Evolutionary conservation across 2,797 vertebrate genomes (phyloP).

Genomic region (Lagodon rhomboides): DNA sequence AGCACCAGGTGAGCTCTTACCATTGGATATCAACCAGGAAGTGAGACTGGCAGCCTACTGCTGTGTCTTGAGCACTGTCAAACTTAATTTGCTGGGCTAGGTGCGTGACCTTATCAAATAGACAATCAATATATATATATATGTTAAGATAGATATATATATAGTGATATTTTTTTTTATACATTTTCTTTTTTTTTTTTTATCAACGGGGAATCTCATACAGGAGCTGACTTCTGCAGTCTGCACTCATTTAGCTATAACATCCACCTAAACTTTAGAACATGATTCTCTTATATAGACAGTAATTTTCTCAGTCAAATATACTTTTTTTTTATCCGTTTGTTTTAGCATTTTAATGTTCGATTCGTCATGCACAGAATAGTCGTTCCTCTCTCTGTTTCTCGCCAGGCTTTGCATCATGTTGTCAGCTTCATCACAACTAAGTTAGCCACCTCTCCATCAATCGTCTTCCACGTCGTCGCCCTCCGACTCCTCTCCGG

Average conservation of each 20-base stretch:
- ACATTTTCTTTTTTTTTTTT: conserved; percentile 32
- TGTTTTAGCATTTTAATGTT: conserved; percentile 79
- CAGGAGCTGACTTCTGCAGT: conserved; percentile 78
- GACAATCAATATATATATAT: conserved; percentile 57
- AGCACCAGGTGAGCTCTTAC: conserved; percentile 73
- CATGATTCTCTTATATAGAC: conserved; percentile 83
- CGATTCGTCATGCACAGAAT: conserved; percentile 84
- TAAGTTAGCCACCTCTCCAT: conserved; percentile 65
- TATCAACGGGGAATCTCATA: conserved; percentile 73
- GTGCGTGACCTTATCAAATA: conserved; percentile 72
- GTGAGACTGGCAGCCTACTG: conserved; percentile 51
- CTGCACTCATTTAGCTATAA: conserved; percentile 78
- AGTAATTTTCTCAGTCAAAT: conserved; percentile 85
- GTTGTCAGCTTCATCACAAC: conserved; percentile 70
- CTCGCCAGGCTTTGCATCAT: conserved; percentile 75
- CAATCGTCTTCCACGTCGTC: conserved; percentile 97
- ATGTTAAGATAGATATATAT: conserved; percentile 22
- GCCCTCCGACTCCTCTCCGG: conserved; percentile 91
- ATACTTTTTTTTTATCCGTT: conserved; percentile 76
- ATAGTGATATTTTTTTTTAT: conserved; percentile 17
- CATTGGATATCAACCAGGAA: conserved; percentile 65
- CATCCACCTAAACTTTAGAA: conserved; percentile 82
- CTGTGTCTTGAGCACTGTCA: conserved; percentile 66
- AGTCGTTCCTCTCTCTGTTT: conserved; percentile 66
- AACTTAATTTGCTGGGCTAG: conserved; percentile 79